phyloP scores from a whole-genome alignment of 2,113 vertebrate species.

The Ophthalmolycus amberensis region DNA sequence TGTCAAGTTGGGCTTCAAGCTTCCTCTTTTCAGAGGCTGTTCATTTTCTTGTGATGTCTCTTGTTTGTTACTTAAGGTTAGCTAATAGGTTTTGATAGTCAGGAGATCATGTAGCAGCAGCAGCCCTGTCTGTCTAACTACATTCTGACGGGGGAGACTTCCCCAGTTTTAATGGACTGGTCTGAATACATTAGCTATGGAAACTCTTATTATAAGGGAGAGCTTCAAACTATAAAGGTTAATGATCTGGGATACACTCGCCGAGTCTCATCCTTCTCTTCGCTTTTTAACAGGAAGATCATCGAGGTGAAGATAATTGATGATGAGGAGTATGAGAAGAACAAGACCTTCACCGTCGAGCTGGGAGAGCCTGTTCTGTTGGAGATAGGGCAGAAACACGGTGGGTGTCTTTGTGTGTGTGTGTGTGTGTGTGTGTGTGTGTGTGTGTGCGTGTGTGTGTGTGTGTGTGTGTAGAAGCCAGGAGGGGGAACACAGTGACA shows the following conservation, averaged over 20 bases:
- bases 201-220: not conserved
- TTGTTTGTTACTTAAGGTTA: not conserved
- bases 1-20: not conserved
- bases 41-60: not conserved
- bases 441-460: constrained; percentile 44
- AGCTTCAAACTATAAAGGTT: constrained; percentile 6
- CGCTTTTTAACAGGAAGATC: constrained; percentile 79
- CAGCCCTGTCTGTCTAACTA: constrained; percentile 11
- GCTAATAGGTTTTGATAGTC: not conserved
- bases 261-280: not conserved
- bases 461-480: not conserved
- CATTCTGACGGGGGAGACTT: not conserved
- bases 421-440: not conserved
- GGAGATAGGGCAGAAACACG: constrained; percentile 84
- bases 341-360: constrained; percentile 83
- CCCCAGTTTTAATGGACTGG: constrained; percentile 10
- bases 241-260: constrained; percentile 1
- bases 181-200: not conserved
- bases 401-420: constrained; percentile 44
- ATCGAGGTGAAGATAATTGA: constrained; percentile 86
- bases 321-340: constrained; percentile 85
- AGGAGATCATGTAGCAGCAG: not conserved
- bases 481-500: constrained; percentile 9
- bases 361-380: constrained; percentile 83
- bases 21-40: not conserved